Conservation (phyloP, 2,113 vertebrate genomes). For the Perca flavescens region DNA sequence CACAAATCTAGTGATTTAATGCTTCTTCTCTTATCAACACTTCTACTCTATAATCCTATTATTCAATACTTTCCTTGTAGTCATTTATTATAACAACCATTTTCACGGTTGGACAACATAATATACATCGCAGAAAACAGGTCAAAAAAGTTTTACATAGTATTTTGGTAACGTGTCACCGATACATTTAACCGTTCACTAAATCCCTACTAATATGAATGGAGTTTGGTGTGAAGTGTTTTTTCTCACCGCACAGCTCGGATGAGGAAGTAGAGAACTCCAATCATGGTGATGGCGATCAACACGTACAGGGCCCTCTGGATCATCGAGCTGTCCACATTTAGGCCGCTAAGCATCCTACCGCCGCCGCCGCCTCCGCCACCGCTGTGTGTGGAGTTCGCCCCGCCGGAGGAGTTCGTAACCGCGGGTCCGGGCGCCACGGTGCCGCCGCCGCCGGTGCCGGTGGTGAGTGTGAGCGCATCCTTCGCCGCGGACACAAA, state of each 20-base stretch:
- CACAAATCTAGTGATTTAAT: not conserved
- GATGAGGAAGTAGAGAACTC: conserved; percentile 75
- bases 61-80: no score
- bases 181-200: fast-evolving
- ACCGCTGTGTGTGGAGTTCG: not conserved
- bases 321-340: conserved; percentile 66
- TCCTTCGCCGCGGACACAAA: not conserved
- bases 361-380: not conserved
- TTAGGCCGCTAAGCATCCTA: not conserved
- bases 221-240: not conserved
- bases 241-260: conserved; percentile 72
- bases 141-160: not conserved
- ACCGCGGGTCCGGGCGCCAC: not conserved
- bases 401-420: conserved; percentile 5
- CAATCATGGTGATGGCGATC: conserved; percentile 65
- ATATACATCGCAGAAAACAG: no score
- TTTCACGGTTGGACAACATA: not conserved
- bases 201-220: fast-evolving
- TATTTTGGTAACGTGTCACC: not conserved
- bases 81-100: no score
- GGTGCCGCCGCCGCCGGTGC: fast-evolving
- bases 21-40: no score
- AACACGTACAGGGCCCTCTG: conserved; percentile 76
- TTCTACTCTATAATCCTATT: no score
- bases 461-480: no score